Evolutionary conservation across 2,113 vertebrate species (phyloP).

Genomic region (Monarcha castaneiventris): DNA sequence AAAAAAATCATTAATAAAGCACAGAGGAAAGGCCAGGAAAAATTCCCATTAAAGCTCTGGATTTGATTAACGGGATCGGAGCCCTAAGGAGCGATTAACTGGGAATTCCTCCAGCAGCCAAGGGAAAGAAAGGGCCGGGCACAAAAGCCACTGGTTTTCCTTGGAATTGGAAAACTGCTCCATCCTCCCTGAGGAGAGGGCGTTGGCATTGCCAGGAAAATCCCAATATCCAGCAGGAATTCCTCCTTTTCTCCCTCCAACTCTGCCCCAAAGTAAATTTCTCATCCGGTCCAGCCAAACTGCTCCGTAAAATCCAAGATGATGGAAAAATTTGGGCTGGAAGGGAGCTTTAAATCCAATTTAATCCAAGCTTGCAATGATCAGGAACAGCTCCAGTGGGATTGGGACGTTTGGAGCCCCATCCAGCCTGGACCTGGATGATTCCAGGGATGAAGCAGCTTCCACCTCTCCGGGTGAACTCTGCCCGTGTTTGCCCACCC

Average conservation of each 20-base stretch:
- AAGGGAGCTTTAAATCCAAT: neutral
- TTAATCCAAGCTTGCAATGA: accelerated
- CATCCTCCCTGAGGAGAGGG: neutral
- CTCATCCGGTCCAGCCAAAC: accelerated
- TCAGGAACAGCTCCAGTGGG: accelerated
- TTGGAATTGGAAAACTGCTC: neutral
- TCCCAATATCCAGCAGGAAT: neutral
- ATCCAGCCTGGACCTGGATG: neutral
- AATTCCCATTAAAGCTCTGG: constrained; percentile 54
- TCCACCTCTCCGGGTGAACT: neutral
- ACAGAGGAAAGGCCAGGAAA: constrained; percentile 36
- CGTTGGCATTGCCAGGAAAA: neutral
- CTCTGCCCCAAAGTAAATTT: accelerated
- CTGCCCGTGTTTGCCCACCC: neutral
- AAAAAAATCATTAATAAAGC: neutral
- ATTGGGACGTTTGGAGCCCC: neutral
- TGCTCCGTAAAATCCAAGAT: neutral
- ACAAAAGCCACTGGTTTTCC: too few relatives aligned
- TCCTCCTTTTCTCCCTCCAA: neutral
- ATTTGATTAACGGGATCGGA: constrained; percentile 54
- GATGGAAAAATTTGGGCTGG: neutral
- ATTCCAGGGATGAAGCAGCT: neutral
- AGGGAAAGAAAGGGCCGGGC: neutral
- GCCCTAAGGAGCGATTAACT: neutral
- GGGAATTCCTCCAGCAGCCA: constrained; percentile 28